Base-by-base conservation (phyloP, 2,113 vertebrate genomes). In the Neolamprologus tretocephalus region DNA sequence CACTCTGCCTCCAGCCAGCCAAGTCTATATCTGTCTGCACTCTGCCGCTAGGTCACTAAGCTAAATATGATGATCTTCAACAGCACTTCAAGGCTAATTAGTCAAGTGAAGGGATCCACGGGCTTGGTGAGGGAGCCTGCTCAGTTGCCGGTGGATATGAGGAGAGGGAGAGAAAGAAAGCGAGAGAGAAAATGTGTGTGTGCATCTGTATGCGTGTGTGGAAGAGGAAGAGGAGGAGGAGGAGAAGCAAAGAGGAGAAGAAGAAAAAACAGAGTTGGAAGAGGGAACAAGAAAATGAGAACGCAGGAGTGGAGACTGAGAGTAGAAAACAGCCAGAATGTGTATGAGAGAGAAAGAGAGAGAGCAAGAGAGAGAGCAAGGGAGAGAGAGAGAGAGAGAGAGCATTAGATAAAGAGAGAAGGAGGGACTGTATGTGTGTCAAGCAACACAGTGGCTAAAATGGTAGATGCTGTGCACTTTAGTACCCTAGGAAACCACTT, bases 81-180 rank as follows among this genome's bases (percentile, higher is more conserved):
- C 89, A 92, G 92, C 92, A 94, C 94, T 95, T 95, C 92, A 91
- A 94, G 89, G 94, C 89, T 95, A 93, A 95, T 96, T 94, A 96
- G 92, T 92, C 94, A 93, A 94, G 88, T 91, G 92, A 85, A 57
- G 84, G 71, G 91, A 95, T 94, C 94, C 93, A 95, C 83, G n/a
- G 89, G 92, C 88, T 90, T 85, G 83, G 80, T 79, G 89, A 92
- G 80, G 80, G 86, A 92, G 90, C 78, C 53, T 91, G 78, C 88
- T 90, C 61, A 86, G 90, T 87, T 88, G 87, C 89, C 42, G 75
- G 68, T 92, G 89, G 89, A 94, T 89, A 87, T 28, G 31, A 89
- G 82, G 61, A 80, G 63, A 91, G 86, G 47, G 78, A 23, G 13
- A 23, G 33, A 82, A 57, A n/a, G 55, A 13, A 61, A 57, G 47